These are phyloP conservation scores for Malacoctenus gilli DNA, from an alignment of 2,797 vertebrate species.

Conservation along the genomic window DNA sequence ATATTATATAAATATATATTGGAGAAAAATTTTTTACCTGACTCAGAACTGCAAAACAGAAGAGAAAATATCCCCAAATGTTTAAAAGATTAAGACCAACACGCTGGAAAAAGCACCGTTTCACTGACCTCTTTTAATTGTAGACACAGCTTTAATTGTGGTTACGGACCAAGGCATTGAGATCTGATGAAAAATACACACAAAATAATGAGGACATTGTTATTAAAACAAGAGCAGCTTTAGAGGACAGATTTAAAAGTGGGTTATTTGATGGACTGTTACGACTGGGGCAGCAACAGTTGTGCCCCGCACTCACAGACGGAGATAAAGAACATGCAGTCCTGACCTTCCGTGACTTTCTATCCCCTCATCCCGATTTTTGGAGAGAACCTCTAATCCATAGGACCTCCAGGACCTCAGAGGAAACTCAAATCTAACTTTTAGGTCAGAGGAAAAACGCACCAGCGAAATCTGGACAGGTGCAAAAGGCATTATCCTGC, in stretches of 20 bases:
- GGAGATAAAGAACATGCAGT: conserved; percentile 28
- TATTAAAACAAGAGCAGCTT: conserved; percentile 38
- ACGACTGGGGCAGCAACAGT: conserved; percentile 29
- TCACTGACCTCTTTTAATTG: too few species aligned
- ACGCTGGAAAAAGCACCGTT: too few species aligned
- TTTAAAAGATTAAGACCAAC: too few species aligned
- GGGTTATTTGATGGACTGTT: conserved; percentile 50
- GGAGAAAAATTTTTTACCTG: too few species aligned
- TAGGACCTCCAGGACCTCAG: conserved; percentile 30
- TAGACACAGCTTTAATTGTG: too few species aligned
- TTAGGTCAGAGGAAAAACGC: too few species aligned
- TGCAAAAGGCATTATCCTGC: conserved; percentile 58
- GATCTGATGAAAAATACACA: background rate
- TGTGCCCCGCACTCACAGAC: conserved; percentile 20
- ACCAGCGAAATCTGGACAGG: conserved; percentile 39
- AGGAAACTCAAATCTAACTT: conserved; percentile 50
- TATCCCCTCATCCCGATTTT: conserved; percentile 1
- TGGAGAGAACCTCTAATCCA: conserved; percentile 57
- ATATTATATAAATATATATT: too few species aligned
- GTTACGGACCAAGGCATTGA: too few species aligned
- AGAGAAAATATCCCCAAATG: too few species aligned
- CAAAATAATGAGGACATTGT: conserved; percentile 4
- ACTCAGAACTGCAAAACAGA: too few species aligned
- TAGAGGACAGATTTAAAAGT: conserved; percentile 48
- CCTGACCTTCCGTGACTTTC: conserved; percentile 10